Conservation (phyloP, 1,140 invertebrate genomes). For the Phthorimaea operculella region DNA sequence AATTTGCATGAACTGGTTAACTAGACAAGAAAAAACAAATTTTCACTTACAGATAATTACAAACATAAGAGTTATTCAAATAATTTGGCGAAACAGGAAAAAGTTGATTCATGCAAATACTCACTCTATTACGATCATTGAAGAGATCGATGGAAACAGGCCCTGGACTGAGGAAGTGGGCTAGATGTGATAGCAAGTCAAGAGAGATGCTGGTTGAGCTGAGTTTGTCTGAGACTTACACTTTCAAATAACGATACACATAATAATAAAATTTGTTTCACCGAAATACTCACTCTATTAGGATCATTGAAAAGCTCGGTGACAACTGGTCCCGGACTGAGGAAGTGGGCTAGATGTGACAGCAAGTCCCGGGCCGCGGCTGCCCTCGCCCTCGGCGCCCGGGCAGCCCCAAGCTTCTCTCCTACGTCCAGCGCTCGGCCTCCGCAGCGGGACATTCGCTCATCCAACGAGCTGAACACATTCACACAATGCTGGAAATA, state of each 20-base stretch:
- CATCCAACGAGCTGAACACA: conserved; percentile 93
- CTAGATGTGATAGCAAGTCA: conserved; percentile 93
- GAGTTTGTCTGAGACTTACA: too few species aligned
- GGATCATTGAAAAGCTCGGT: conserved; percentile 91
- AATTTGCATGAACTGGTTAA: too few species aligned
- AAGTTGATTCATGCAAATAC: too few species aligned
- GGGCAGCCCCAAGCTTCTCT: conserved; percentile 96
- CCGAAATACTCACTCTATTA: conserved; percentile 71
- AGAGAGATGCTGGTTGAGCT: too few species aligned
- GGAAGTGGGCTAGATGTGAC: conserved; percentile 93
- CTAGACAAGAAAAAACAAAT: too few species aligned
- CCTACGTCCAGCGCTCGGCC: conserved; percentile 98
- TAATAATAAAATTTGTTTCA: too few species aligned
- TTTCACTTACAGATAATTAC: too few species aligned
- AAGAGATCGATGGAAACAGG: conserved; percentile 88
- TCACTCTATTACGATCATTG: conserved; percentile 84
- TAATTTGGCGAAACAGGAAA: too few species aligned
- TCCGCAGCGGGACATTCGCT: conserved; percentile 95
- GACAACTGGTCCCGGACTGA: conserved; percentile 85
- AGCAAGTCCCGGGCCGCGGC: conserved; percentile 95
- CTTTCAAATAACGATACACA: too few species aligned
- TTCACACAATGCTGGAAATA: conserved; percentile 78
- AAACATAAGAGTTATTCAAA: too few species aligned
- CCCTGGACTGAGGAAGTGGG: conserved; percentile 91
- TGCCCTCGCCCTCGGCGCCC: conserved; percentile 91